phyloP scores from a whole-genome alignment of 2,113 vertebrate genomes.

The Illadopsis cleaveri region DNA sequence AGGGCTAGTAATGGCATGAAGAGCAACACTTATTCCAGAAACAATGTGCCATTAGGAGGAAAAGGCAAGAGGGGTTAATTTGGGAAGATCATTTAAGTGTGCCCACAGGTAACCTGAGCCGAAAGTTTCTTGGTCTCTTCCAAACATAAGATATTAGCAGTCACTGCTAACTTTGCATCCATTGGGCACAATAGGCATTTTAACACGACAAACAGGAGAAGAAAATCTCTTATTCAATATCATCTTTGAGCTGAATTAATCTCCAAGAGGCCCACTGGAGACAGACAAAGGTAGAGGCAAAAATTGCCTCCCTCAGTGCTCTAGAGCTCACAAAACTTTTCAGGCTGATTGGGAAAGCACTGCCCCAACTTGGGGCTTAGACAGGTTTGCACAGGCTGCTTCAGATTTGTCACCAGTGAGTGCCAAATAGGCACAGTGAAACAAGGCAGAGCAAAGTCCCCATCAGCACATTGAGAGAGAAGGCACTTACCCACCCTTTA shows the following conservation, averaged over 20 bases:
- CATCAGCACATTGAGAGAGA: background rate
- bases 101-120: background rate
- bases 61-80: background rate
- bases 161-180: background rate
- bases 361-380: background rate
- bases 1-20: background rate
- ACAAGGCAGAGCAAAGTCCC: background rate
- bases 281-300: background rate
- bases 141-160: background rate
- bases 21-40: background rate
- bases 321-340: background rate
- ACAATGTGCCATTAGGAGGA: background rate
- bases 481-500: background rate
- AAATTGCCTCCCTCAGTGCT: background rate
- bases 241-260: background rate
- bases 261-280: background rate
- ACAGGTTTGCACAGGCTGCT: background rate
- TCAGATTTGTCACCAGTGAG: rapidly evolving
- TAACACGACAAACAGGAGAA: background rate
- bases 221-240: background rate
- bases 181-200: background rate
- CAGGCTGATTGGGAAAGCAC: background rate
- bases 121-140: background rate
- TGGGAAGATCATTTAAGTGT: background rate
- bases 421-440: background rate